These are phyloP conservation scores for Hirundichthys speculiger DNA, from an alignment of 2,113 vertebrate genomes.

Conservation along the genomic window DNA sequence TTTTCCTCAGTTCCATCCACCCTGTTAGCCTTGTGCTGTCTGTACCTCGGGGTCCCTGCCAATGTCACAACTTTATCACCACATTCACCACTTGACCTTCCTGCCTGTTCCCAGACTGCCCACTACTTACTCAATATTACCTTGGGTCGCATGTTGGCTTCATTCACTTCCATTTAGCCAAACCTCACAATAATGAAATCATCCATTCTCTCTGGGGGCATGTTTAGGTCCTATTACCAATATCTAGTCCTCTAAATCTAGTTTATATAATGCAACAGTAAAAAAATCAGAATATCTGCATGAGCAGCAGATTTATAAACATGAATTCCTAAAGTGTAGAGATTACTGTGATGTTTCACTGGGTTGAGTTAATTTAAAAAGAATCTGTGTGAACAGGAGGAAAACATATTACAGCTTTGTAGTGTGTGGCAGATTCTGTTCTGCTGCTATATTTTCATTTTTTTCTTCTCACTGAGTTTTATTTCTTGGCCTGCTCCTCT, in stretches of 20 bases:
- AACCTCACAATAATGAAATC: too few relatives aligned
- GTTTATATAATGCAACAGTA: not conserved
- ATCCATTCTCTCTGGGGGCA: too few relatives aligned
- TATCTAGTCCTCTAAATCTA: not conserved
- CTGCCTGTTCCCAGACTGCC: too few relatives aligned
- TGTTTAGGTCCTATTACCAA: too few relatives aligned
- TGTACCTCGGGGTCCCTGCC: too few relatives aligned
- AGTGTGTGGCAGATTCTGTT: not conserved
- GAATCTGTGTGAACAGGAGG: not conserved
- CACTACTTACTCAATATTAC: too few relatives aligned
- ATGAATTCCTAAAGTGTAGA: constrained; percentile 1
- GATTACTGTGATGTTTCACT: not conserved
- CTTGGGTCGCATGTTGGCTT: too few relatives aligned
- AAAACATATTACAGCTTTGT: not conserved
- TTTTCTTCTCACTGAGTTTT: constrained; percentile 1
- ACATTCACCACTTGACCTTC: too few relatives aligned
- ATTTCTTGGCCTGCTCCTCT: not conserved
- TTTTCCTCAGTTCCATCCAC: too few relatives aligned
- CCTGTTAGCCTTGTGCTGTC: too few relatives aligned
- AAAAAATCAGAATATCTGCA: not conserved
- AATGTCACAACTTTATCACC: too few relatives aligned
- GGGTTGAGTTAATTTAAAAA: not conserved
- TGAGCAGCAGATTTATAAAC: not conserved
- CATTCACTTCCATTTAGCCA: too few relatives aligned
- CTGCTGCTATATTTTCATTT: not conserved